Evolutionary conservation across 2,797 vertebrate species (phyloP).

Genomic region (Propithecus deckenii): DNA sequence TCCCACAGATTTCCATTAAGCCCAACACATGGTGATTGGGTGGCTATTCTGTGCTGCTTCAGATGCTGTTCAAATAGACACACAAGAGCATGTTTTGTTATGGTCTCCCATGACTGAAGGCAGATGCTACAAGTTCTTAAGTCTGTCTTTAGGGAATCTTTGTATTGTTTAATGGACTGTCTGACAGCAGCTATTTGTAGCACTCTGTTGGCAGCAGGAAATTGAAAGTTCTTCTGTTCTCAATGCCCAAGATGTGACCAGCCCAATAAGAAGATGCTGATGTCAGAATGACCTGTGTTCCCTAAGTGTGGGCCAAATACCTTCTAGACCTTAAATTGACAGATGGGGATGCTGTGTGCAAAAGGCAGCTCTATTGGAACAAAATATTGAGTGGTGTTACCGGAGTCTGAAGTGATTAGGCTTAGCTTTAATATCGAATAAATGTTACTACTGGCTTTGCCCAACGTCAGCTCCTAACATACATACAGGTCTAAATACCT

Average conservation of each 20-base stretch:
- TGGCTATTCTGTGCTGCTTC: background rate
- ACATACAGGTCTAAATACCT: background rate
- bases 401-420: background rate
- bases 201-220: constrained; percentile 1
- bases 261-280: background rate
- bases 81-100: background rate
- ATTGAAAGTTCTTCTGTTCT: constrained; percentile 21
- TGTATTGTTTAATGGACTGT: constrained; percentile 23
- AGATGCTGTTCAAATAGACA: background rate
- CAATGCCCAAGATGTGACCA: background rate
- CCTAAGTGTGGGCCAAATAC: background rate
- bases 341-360: background rate
- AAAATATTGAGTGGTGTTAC: background rate
- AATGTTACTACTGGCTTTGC: background rate
- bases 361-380: background rate
- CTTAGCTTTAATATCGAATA: background rate
- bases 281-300: background rate
- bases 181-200: background rate
- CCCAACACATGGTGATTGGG: background rate
- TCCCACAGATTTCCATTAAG: background rate
- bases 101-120: background rate
- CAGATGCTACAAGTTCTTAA: constrained; percentile 16
- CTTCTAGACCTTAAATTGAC: background rate
- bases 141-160: constrained; percentile 39
- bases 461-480: background rate